phyloP scores from a whole-genome alignment of 1,140 invertebrate genomes.

The Lysiphlebus fabarum region DNA sequence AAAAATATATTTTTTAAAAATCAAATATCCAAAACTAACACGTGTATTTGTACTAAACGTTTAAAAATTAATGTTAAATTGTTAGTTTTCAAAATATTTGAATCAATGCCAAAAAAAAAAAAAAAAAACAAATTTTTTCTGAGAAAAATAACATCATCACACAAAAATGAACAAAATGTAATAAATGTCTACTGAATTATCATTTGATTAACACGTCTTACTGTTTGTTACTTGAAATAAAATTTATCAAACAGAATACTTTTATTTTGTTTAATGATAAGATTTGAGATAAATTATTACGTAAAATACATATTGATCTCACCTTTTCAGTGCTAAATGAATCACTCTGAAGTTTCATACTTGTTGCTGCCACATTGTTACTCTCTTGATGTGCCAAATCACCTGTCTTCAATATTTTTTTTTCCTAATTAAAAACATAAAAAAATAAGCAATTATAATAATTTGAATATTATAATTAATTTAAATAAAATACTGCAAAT shows the following conservation, averaged over 20 bases:
- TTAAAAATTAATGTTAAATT: too few relatives aligned
- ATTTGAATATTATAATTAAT: background rate
- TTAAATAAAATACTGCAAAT: background rate
- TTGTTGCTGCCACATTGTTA: constrained; percentile 73
- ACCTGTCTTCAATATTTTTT: constrained; percentile 74
- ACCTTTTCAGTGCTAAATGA: constrained; percentile 79
- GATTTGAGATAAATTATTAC: background rate
- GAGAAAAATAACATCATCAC: background rate
- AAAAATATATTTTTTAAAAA: background rate
- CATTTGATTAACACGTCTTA: constrained; percentile 5
- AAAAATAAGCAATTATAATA: constrained; percentile 19
- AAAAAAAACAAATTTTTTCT: background rate
- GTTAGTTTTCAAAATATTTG: constrained; percentile 4
- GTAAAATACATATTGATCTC: constrained; percentile 6
- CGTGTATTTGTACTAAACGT: too few relatives aligned
- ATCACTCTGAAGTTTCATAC: constrained; percentile 80
- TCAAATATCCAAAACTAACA: constrained; percentile 6
- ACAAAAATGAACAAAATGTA: background rate
- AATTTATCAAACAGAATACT: constrained; percentile 2
- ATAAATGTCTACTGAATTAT: constrained; percentile 6
- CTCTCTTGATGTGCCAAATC: constrained; percentile 80
- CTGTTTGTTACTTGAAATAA: background rate
- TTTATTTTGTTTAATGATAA: constrained; percentile 1
- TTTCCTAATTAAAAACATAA: constrained; percentile 61
- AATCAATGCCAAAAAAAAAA: constrained; percentile 1